Base-by-base conservation (phyloP, 2,797 vertebrate species). In the Oryzias sinensis region DNA sequence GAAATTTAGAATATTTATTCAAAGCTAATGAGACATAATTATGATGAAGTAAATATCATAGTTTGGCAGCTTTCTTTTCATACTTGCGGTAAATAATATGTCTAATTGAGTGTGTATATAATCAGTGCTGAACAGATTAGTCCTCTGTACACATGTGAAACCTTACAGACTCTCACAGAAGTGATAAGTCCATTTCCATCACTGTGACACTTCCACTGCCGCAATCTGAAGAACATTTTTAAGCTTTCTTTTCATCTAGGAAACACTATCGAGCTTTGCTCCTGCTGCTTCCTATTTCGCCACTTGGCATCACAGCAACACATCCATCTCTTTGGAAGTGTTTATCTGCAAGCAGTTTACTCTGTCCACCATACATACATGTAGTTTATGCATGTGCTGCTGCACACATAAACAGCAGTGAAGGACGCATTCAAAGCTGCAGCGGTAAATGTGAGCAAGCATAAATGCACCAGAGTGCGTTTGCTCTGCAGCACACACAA, bases 241-340 rank as follows among this genome's bases (percentile, higher is more conserved):
- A 71, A 73, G 44, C 56, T n/a, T 14, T 18, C 44, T 14, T 43
- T 40, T 52, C 48, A 22, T 65, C 49, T 29, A 53, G 41, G 59
- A 54, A 3, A 45, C 48, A 54, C 81, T 78, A 82, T 81, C 70
- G 77, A 79, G 77, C 80, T 69, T 61, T 53, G 44, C 76, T 76
- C 62, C 72, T 56, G 29, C 48, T 53, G 51, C 78, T 81, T 76
- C 67, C 71, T 74, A 57, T 76, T 76, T 69, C 79, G 70, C 71
- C 56, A 70, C 81, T 85, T 87, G 80, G 85, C 78, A 79, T 62
- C 4, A 1, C 27, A 50, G 72, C 68, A 77, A 62, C 74, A 64
- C 72, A 86, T 82, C 62, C 64, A 74, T 79, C 80, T 74, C 62
- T 62, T 61, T 79, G 70, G 72, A 82, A 84, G 71, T 82, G 77